Percentiles rank a stretch among this genome's conserved stretches.
Conservation (phyloP, 2,113 vertebrate genomes). For the Propithecus coquereli region DNA sequence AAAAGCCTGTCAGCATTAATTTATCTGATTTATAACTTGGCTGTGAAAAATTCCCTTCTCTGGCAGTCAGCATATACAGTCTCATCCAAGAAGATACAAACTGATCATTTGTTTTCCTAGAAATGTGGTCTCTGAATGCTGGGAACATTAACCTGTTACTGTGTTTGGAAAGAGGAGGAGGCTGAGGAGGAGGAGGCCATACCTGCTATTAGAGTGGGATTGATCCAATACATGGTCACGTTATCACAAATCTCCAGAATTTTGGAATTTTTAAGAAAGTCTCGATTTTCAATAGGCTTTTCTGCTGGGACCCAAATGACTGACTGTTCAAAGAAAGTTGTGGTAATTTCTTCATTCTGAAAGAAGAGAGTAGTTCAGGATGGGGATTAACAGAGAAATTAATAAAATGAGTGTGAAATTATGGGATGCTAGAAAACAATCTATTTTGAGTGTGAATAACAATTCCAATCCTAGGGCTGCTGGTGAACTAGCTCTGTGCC, state of each 20-base stretch:
- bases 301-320: slow-evolving; percentile 86
- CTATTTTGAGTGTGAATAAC: slow-evolving; percentile 11
- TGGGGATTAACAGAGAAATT: slow-evolving; percentile 13
- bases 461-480: not conserved
- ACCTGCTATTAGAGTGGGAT: slow-evolving; percentile 84
- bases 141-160: not conserved
- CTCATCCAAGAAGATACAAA: not conserved
- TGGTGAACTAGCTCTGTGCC: not conserved
- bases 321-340: slow-evolving; percentile 85
- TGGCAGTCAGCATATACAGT: not conserved
- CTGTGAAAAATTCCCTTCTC: slow-evolving; percentile 48
- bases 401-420: not conserved
- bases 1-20: slow-evolving; percentile 52
- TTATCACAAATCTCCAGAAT: slow-evolving; percentile 86
- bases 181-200: not conserved
- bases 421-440: not conserved
- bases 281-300: slow-evolving; percentile 86
- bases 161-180: not conserved
- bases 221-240: slow-evolving; percentile 86
- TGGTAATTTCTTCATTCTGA: slow-evolving; percentile 84
- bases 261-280: slow-evolving; percentile 85
- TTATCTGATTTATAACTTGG: slow-evolving; percentile 26
- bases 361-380: slow-evolving; percentile 47
- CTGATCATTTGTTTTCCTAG: slow-evolving; percentile 47
- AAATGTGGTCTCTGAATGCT: not conserved